Evolutionary conservation across 2,888 invertebrate genomes (phyloP).

Genomic region (Ichneumoninae sp.): DNA sequence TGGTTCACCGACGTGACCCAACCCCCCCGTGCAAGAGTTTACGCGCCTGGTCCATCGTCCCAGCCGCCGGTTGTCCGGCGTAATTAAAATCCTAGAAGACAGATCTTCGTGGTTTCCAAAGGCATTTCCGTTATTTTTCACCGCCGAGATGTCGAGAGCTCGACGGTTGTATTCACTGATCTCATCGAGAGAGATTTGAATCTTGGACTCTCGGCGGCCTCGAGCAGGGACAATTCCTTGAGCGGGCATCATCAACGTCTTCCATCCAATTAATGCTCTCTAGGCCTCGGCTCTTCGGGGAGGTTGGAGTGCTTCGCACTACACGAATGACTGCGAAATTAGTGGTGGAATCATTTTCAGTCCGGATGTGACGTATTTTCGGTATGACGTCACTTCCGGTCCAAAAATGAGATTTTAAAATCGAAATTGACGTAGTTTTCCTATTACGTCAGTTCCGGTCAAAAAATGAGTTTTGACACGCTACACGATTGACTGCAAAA

Average conservation of each 20-base stretch:
- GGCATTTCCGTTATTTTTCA: constrained; percentile 53
- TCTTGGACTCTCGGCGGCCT: constrained; percentile 44
- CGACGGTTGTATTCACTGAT: constrained; percentile 14
- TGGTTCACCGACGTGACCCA: constrained; percentile 57
- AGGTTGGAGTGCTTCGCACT: constrained; percentile 24
- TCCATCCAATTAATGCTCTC: constrained; percentile 20
- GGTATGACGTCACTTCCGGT: too few relatives aligned
- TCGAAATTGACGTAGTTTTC: too few relatives aligned
- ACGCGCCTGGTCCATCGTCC: constrained; percentile 24
- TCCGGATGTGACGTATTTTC: too few relatives aligned
- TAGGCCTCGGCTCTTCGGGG: constrained; percentile 29
- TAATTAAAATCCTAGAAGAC: constrained; percentile 69
- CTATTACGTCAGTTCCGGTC: too few relatives aligned
- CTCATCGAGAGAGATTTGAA: constrained; percentile 59
- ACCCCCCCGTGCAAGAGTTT: constrained; percentile 47
- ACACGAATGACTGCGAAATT: not conserved
- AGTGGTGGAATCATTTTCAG: too few relatives aligned
- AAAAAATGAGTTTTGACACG: too few relatives aligned
- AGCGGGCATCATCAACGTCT: constrained; percentile 59
- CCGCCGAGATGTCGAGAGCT: not conserved
- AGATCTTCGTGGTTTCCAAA: constrained; percentile 61
- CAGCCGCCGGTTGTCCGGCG: constrained; percentile 14
- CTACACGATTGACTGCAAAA: too few relatives aligned
- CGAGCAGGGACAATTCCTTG: constrained; percentile 58
- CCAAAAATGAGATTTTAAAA: too few relatives aligned